Evolutionary conservation across 1,140 invertebrate species (phyloP).

Genomic region (Caenorhabditis tropicalis): DNA sequence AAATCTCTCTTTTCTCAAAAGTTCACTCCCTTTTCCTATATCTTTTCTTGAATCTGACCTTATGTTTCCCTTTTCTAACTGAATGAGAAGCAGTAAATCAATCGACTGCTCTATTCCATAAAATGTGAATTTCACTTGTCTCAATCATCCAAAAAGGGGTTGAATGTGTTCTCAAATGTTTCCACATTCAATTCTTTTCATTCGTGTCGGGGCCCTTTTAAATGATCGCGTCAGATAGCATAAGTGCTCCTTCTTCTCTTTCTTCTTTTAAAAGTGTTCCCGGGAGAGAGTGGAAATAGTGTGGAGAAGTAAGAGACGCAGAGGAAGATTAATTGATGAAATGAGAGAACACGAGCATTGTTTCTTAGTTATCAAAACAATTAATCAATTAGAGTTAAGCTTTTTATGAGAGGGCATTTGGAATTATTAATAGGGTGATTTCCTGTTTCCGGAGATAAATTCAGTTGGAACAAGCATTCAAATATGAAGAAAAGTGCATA

Average conservation of each 20-base stretch:
- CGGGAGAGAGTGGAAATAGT: not conserved
- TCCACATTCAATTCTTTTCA: constrained; percentile 8
- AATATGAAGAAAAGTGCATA: too few species aligned
- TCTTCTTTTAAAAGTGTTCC: constrained; percentile 11
- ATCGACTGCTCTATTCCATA: not conserved
- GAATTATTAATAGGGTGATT: too few species aligned
- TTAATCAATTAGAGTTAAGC: constrained; percentile 7
- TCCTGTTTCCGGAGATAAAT: too few species aligned
- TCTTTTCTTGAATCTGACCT: constrained; percentile 2
- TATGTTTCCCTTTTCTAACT: not conserved
- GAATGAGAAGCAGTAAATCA: constrained; percentile 14
- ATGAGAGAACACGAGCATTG: not conserved
- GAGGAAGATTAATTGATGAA: constrained; percentile 42
- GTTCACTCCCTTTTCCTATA: not conserved
- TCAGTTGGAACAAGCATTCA: too few species aligned
- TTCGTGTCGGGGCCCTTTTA: not conserved
- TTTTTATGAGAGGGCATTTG: not conserved
- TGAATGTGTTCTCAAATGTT: not conserved
- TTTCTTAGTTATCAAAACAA: not conserved
- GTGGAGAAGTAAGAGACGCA: not conserved
- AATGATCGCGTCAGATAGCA: constrained; percentile 29
- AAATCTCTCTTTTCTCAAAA: not conserved
- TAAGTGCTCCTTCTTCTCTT: constrained; percentile 29
- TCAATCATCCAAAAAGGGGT: not conserved
- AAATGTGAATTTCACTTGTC: not conserved